phyloP scores from a whole-genome alignment of 2,888 invertebrate species.

The Limnephilus rhombicus region DNA sequence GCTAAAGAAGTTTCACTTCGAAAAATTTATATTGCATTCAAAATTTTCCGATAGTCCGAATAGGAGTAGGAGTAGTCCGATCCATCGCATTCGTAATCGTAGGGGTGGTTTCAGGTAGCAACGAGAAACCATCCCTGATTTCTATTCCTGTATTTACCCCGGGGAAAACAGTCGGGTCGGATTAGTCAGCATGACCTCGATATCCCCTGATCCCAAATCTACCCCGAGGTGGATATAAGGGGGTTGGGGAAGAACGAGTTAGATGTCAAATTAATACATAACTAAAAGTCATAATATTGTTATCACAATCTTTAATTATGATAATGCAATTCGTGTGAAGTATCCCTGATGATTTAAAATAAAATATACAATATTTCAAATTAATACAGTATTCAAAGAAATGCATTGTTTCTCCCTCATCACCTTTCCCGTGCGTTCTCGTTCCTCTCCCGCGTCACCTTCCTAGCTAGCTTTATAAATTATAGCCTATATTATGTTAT shows the following conservation, averaged over 20 bases:
- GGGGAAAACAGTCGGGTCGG: background rate
- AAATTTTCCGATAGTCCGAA: background rate
- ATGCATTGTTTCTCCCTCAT: too few relatives aligned
- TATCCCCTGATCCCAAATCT: background rate
- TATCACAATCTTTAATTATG: background rate
- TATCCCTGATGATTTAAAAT: too few relatives aligned
- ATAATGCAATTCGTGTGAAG: too few relatives aligned
- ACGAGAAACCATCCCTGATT: constrained; percentile 8
- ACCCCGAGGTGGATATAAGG: background rate
- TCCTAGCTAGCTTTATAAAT: too few relatives aligned
- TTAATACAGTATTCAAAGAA: too few relatives aligned
- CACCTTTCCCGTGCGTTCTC: too few relatives aligned
- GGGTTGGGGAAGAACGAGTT: background rate
- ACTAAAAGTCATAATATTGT: background rate
- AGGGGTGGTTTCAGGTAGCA: background rate
- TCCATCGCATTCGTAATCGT: background rate
- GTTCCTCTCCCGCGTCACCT: too few relatives aligned
- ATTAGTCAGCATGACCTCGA: constrained; percentile 11
- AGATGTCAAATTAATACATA: background rate
- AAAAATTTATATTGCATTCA: background rate
- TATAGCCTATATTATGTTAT: too few relatives aligned
- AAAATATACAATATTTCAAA: too few relatives aligned
- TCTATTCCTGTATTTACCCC: constrained; percentile 18
- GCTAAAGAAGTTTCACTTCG: too few relatives aligned
- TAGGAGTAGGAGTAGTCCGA: background rate